A percentile compares a stretch with the other conserved stretches of the same genome.
Evolutionary conservation across 2,888 invertebrate genomes (phyloP).

Genomic region (Volucella inanis): DNA sequence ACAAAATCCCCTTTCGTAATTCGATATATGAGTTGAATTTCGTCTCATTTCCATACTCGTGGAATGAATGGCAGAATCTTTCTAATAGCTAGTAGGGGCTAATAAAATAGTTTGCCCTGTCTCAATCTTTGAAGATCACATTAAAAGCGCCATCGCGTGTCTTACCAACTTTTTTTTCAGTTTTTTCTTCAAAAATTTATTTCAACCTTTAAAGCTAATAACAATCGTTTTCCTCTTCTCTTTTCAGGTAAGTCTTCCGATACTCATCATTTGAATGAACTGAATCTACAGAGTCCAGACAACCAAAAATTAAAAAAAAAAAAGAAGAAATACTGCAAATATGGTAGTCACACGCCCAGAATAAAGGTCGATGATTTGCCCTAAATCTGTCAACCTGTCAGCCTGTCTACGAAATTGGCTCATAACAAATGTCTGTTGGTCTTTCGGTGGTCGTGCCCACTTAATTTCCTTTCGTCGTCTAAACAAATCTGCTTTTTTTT

Average conservation of each 20-base stretch:
- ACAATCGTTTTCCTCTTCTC: conserved; percentile 24
- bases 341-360: conserved; percentile 6
- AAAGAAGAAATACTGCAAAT: background rate
- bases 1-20: too few relatives aligned
- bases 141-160: conserved; percentile 12
- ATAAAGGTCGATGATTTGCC: conserved; percentile 28
- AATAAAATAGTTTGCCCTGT: background rate
- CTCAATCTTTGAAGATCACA: background rate
- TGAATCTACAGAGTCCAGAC: background rate
- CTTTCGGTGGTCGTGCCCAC: conserved; percentile 1
- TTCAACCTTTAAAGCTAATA: conserved; percentile 12
- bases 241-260: conserved; percentile 56
- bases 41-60: too few relatives aligned
- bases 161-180: background rate
- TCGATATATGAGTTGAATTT: too few relatives aligned
- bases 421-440: conserved; percentile 26
- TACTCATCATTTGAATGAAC: conserved; percentile 7
- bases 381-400: conserved; percentile 49
- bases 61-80: too few relatives aligned
- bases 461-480: conserved; percentile 30
- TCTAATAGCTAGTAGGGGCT: too few relatives aligned
- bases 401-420: conserved; percentile 25
- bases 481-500: conserved; percentile 1
- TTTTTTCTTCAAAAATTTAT: background rate
- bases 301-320: background rate